These are phyloP conservation scores for Tineola bisselliella DNA, from an alignment of 2,888 invertebrate genomes.

Conservation along the genomic window DNA sequence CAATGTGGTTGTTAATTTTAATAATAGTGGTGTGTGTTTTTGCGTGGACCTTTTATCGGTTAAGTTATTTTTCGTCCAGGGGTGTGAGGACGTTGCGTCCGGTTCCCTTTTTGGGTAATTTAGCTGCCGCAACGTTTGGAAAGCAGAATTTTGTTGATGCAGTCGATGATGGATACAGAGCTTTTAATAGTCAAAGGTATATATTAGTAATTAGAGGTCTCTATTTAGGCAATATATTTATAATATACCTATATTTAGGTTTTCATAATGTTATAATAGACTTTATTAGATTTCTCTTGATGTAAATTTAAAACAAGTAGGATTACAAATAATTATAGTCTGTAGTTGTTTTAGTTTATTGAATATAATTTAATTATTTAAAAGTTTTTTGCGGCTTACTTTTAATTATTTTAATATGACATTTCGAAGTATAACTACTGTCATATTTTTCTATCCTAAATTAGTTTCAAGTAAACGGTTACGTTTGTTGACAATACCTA, in stretches of 20 bases:
- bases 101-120: conserved; percentile 38
- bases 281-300: too few relatives aligned
- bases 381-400: too few relatives aligned
- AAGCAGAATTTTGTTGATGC: conserved; percentile 42
- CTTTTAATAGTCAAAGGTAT: conserved; percentile 40
- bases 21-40: conserved; percentile 30
- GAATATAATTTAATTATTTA: too few relatives aligned
- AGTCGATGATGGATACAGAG: conserved; percentile 36
- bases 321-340: not conserved
- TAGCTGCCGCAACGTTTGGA: conserved; percentile 39
- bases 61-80: conserved; percentile 34
- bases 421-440: too few relatives aligned
- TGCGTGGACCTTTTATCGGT: conserved; percentile 30
- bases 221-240: too few relatives aligned
- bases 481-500: too few relatives aligned
- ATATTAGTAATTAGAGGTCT: too few relatives aligned
- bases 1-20: conserved; percentile 25
- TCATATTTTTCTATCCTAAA: too few relatives aligned
- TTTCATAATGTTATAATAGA: not conserved
- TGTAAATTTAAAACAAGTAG: not conserved
- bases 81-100: conserved; percentile 36
- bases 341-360: too few relatives aligned
- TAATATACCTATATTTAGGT: too few relatives aligned
- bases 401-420: too few relatives aligned
- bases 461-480: too few relatives aligned